A percentile compares a stretch with the other conserved stretches of the same genome.
phyloP scores from a whole-genome alignment of 2,888 invertebrate species.

The Serrognathus titanus region DNA sequence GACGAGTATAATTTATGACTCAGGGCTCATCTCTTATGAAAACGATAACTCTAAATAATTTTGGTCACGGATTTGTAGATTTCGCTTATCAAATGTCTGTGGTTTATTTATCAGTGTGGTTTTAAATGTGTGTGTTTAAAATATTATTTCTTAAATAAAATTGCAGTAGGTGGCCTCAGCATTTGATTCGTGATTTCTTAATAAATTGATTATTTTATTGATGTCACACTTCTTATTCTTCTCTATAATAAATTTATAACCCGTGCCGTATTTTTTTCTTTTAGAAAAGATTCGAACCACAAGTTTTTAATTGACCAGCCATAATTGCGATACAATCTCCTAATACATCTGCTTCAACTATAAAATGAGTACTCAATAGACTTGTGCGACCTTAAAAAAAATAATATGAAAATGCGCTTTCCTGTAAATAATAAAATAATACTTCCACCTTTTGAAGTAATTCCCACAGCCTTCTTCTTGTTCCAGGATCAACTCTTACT shows the following conservation, averaged over 20 bases:
- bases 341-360: conserved; percentile 87
- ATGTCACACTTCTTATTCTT: conserved; percentile 56
- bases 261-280: conserved; percentile 82
- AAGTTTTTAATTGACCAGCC: conserved; percentile 77
- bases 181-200: conserved; percentile 63
- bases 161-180: conserved; percentile 47
- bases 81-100: no score
- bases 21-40: no score
- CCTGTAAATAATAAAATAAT: neutral
- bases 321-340: conserved; percentile 87
- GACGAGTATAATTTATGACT: no score
- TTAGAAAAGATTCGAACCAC: conserved; percentile 76
- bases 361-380: conserved; percentile 81
- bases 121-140: no score
- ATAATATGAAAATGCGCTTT: neutral
- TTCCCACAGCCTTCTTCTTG: conserved; percentile 81
- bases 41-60: no score
- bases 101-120: no score
- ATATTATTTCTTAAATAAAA: neutral
- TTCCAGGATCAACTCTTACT: conserved; percentile 85
- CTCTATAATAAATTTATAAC: conserved; percentile 75
- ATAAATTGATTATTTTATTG: conserved; percentile 55
- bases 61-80: no score
- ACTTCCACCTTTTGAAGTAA: conserved; percentile 56
- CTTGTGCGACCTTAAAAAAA: conserved; percentile 67